Evolutionary conservation across 2,888 invertebrate genomes (phyloP), one percentile per base, ranked within the genome.

Genomic region (Dicranocentrus wangi): DNA sequence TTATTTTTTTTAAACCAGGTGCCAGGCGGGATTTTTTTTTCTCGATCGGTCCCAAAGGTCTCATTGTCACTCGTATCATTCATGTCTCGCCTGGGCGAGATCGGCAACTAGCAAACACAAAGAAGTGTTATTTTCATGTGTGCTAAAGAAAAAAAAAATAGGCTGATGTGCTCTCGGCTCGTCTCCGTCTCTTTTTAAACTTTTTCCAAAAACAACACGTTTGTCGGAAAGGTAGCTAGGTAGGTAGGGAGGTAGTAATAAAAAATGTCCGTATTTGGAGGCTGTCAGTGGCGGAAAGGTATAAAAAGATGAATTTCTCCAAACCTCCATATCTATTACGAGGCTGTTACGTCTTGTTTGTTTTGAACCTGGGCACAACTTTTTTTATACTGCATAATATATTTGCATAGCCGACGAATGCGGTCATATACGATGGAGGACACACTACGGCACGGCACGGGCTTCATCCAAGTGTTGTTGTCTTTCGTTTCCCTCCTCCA

Each of bases 21-120:
- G 85, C 72, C 84, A 81, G 73, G 75, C 68, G 43, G 58, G 80
- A 81, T 84, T n/a, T n/a, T n/a, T n/a, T n/a, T n/a, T n/a, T 69
- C 83, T 84, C 84, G 82, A 85, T 85, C 84, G 82, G 61, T 85
- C 85, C 84, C 85, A 70, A 68, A 80, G 83, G 85, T 83, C 84
- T 84, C 85, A 83, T 85, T 85, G 85, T 85, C 85, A 84, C 83
- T 81, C 81, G 76, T 77, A 77, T 69, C 69, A 61, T 66, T 76
- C 68, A 76, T 76, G 66, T 47, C 32, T 42, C 47, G 61, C 63
- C 72, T 73, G 28, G 51, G 51, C 51, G 58, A 58, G 58, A 13
- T 10, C 15, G 5, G 2, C 25, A 25, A 58, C 28, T 58, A 27
- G 15, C 7, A 39, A 39, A 39, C 39, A 39, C 39, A 39, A n/a